Evolutionary conservation across 2,797 vertebrate species (phyloP), one percentile per base, ranked within the genome.

Genomic region (Rhabdomys pumilio): DNA sequence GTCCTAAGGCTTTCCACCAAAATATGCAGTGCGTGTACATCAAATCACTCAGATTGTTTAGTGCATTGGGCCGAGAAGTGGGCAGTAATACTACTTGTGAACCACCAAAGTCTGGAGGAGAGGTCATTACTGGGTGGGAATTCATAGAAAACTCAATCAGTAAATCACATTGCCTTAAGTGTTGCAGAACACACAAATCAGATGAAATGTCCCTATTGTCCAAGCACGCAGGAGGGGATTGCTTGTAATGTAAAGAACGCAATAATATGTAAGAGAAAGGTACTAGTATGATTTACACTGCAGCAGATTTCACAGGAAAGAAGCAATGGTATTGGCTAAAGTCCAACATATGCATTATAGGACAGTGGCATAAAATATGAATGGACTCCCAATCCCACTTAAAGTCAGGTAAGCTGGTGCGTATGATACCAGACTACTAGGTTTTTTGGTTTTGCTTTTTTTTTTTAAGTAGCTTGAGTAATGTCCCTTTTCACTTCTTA

Each of bases 271-370:
- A 50, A 94, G 81, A 67, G 57, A 65, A 59, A 65, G 0, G 12
- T n/a, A 3, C 13, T 9, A 83, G 3, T 19, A 1, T 84, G 1
- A n/a, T 26, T 3, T 72, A 3, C n/a, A 26, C 6, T 47, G 0
- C 20, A 3, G 20, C 91, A 38, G 9, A 87, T 81, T 77, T 79
- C 34, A 84, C 5, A 90, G 50, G 17, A 94, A 89, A 44, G 7
- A 77, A 5, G 26, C 26, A 72, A 67, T 29, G 6, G 31, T 12
- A 82, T 69, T 47, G 20, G 11, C 76, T 89, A 57, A 73, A 96
- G 69, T 80, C 41, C 79, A 50, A 90, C 83, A 76, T 44, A 31
- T 72, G 2, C 0, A 22, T 73, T 69, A 75, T 24, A 69, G 11
- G 31, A 75, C 22, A 94, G 2, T 59, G 65, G 10, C 7, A 91